Evolutionary conservation across 2,797 vertebrate species (phyloP), one percentile per base, ranked within the genome.

Genomic region (Harpagifer antarcticus): DNA sequence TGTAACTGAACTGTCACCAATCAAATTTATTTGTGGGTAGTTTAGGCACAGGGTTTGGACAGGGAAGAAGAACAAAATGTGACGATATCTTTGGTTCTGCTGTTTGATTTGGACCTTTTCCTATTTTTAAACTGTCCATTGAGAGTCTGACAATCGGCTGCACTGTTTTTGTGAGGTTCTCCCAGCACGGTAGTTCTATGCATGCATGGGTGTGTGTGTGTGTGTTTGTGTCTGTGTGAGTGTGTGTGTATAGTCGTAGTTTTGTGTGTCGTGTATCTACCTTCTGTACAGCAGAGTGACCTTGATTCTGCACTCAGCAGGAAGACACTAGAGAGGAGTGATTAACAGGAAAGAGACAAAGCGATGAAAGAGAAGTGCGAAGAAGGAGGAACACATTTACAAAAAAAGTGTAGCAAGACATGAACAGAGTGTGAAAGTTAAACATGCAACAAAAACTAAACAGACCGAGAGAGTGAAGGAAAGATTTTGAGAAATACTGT

Each of bases 261-360:
- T 86, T 71, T 82, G 83, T 87, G 86, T 76, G 88, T 84, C 73
- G 66, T 84, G 77, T 82, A 82, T 87, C 80, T 73, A 60, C 74
- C 49, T 64, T 86, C 88, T 83, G 83, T 76, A 68, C 77, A 81
- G 72, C 82, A 48, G 73, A 74, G 83, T 91, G 91, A 93, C 92
- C 92, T 93, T 92, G 89, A 86, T 88, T 88, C 83, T 86, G 78
- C 76, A 77, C 86, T 84, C 86, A 87, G 88, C 87, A 84, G 81
- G 83, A 84, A 89, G 86, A 91, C 80, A 81, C 88, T 49, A 53
- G 82, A 91, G 86, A 85, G 72, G 86, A 90, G 87, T 85, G 89
- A 92, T 91, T 90, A 90, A 90, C 79, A 77, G 68, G 66, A 85
- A 65, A 58, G 64, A 86, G 62, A 88, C 63, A 82, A 72, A 74